phyloP scores from a whole-genome alignment of 2,888 invertebrate species.

The Drosophila trichaetosa region DNA sequence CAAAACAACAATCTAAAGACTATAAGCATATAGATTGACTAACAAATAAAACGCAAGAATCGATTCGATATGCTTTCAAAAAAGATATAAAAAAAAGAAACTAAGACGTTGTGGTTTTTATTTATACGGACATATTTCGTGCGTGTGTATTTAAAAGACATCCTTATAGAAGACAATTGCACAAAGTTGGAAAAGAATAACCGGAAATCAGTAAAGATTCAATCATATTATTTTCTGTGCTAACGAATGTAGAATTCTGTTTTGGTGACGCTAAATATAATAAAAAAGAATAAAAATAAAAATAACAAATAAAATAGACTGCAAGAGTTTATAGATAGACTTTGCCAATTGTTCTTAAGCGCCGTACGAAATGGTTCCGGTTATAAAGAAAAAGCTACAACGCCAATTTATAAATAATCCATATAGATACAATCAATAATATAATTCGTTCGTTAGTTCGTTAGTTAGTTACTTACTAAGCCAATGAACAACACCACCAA shows the following conservation, averaged over 20 bases:
- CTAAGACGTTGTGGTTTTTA: conserved; percentile 82
- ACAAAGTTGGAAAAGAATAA: conserved; percentile 78
- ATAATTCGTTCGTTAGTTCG: conserved; percentile 10
- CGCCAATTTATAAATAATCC: conserved; percentile 43
- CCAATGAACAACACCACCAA: conserved; percentile 75
- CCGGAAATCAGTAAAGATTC: conserved; percentile 58
- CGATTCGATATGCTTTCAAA: conserved; percentile 64
- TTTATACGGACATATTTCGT: conserved; percentile 75
- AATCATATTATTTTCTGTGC: conserved; percentile 81
- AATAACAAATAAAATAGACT: conserved; percentile 25
- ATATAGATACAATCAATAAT: conserved; percentile 19
- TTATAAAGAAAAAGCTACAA: conserved; percentile 68
- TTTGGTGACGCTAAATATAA: conserved; percentile 83
- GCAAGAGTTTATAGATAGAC: conserved; percentile 36
- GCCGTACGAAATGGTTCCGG: conserved; percentile 66
- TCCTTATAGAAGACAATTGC: conserved; percentile 59
- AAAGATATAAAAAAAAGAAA: conserved; percentile 46
- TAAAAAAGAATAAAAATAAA: conserved; percentile 11
- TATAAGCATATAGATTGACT: conserved; percentile 74
- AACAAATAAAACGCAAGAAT: conserved; percentile 69
- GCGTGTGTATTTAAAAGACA: conserved; percentile 49
- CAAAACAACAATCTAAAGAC: conserved; percentile 65
- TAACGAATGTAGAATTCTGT: conserved; percentile 82
- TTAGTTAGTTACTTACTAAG: conserved; percentile 83
- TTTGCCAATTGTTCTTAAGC: conserved; percentile 72